Base-by-base conservation (phyloP, 2,113 vertebrate genomes). In the Onychorhynchus coronatus region DNA sequence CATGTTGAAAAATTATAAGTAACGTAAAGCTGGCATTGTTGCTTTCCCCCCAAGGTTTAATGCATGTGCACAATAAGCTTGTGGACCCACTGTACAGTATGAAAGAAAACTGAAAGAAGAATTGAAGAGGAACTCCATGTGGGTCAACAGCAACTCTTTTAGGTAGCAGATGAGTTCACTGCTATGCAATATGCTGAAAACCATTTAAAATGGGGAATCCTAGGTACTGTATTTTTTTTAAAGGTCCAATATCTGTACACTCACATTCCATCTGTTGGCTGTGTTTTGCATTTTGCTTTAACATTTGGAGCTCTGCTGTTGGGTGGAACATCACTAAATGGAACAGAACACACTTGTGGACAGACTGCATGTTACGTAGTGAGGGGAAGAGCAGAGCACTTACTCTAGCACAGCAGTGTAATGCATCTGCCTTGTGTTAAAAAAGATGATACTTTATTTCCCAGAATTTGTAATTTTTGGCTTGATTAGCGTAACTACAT, bases 11-110 rank as follows among this genome's bases (percentile, higher is more conserved):
- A 91, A 95, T 70, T 87, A 88, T 94, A 86, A 95, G 86, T 92
- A 86, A 95, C 88, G 91, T 97, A 97, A 96, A 97, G 94, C 87
- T 97, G 97, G 97, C 91, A 39, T 88, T 98, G 62, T 93, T 98
- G 88, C 91, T 97, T 97, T 97, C 96, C 85, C 91, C 95, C 56
- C 59, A 97, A 98, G 98, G 98, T 98, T 98, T 99, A 98, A 98
- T 98, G 98, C 98, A 98, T 97, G 98, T 99, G 93, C 98, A 98
- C 95, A 98, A 98, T 96, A 98, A 98, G 93, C 98, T 98, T 96
- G 99, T 99, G 97, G 99, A 99, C 59, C 99, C 99, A 67, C 96
- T 98, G 71, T 96, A 97, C 97, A 99, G 98, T 98, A 98, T 99
- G 97, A 98, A 99, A 97, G 98, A 97, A 91, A 98, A 98, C 41